Percentiles rank a stretch among this genome's conserved stretches.
Conservation (phyloP, 2,113 vertebrate genomes). For the Kryptolebias marmoratus region DNA sequence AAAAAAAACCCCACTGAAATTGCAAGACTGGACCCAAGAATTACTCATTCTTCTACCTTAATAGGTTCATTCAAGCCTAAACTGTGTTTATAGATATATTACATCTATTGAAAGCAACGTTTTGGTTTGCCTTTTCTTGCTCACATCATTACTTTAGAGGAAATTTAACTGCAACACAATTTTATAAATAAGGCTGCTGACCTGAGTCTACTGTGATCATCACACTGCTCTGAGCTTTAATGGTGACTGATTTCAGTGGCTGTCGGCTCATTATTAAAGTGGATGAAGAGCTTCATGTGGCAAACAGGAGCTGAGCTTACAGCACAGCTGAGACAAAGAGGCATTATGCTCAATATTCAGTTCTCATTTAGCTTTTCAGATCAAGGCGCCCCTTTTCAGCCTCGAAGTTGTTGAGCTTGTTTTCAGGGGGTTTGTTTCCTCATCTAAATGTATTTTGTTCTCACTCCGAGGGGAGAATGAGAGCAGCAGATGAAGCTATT, state of each 20-base stretch:
- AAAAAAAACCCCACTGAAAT: no score
- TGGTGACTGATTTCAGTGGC: constrained; percentile 55
- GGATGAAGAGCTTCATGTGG: constrained; percentile 62
- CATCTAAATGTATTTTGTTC: constrained; percentile 12
- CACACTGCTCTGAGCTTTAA: constrained; percentile 34
- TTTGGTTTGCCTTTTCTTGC: background rate
- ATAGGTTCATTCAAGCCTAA: background rate
- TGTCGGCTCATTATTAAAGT: constrained; percentile 44
- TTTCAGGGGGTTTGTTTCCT: constrained; percentile 3
- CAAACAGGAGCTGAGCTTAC: constrained; percentile 59
- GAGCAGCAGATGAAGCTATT: constrained; percentile 40
- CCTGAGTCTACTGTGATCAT: constrained; percentile 31
- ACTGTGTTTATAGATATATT: background rate
- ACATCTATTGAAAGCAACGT: background rate
- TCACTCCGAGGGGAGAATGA: constrained; percentile 31
- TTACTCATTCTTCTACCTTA: background rate
- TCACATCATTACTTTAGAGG: background rate
- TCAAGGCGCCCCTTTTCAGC: constrained; percentile 22
- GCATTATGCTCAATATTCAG: constrained; percentile 51
- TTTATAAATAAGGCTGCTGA: constrained; percentile 37
- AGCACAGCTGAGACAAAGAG: constrained; percentile 12
- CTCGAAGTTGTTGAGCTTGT: constrained; percentile 18
- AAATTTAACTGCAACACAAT: constrained; percentile 6
- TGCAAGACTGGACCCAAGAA: background rate
- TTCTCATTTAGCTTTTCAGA: constrained; percentile 51